A percentile compares a stretch with the other conserved stretches of the same genome.
Conservation (phyloP, 1,140 invertebrate species). For the Thereuonema tuberculata region DNA sequence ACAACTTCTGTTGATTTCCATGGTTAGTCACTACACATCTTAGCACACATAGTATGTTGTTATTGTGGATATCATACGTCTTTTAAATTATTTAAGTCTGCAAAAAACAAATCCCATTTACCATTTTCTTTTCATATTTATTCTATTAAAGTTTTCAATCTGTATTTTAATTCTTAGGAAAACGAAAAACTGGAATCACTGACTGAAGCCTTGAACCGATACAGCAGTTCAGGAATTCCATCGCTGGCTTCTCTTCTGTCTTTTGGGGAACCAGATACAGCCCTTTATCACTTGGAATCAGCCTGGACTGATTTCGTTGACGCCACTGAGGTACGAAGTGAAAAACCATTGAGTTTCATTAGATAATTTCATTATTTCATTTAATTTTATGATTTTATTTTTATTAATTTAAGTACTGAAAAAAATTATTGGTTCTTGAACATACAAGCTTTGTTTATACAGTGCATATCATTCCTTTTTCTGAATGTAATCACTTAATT, state of each 20-base stretch:
- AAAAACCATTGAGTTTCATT: neutral
- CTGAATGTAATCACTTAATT: too few species aligned
- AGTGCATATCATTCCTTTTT: neutral
- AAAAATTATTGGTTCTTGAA: neutral
- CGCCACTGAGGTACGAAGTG: neutral
- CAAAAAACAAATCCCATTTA: too few species aligned
- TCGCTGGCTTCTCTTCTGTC: neutral
- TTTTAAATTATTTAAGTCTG: too few species aligned
- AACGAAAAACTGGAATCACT: conserved; percentile 3
- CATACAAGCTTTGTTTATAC: neutral
- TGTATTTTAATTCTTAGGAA: too few species aligned
- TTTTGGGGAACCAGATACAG: neutral
- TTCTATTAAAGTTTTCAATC: too few species aligned
- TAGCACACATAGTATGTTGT: too few species aligned
- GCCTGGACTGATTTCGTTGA: conserved; percentile 1
- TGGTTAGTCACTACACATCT: too few species aligned
- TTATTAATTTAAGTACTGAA: neutral
- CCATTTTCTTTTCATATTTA: too few species aligned
- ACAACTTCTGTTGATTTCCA: too few species aligned
- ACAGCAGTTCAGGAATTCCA: conserved; percentile 1
- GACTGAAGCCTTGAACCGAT: neutral
- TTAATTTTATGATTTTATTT: neutral
- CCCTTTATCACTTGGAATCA: neutral
- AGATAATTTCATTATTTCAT: neutral
- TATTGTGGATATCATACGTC: too few species aligned